Conservation (phyloP, 2,113 vertebrate species). For the Nettapus auritus region DNA sequence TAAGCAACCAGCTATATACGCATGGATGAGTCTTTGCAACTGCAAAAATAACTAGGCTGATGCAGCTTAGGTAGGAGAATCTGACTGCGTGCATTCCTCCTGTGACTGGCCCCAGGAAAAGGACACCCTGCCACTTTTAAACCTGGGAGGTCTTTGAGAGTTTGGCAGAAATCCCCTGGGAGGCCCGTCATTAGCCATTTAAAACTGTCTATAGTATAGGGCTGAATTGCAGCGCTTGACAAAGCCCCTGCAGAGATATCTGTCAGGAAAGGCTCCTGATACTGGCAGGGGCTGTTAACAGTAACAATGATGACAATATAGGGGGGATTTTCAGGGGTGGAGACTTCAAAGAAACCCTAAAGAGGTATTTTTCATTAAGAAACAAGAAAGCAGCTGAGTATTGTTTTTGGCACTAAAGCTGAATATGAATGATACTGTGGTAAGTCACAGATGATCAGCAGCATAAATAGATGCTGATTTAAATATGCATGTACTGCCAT, state of each 20-base stretch:
- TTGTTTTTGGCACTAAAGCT: constrained; percentile 22
- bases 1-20: background rate
- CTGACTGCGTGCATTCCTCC: constrained; percentile 49
- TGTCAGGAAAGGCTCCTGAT: constrained; percentile 45
- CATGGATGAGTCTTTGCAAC: constrained; percentile 62
- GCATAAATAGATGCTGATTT: background rate
- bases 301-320: constrained; percentile 58
- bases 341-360: constrained; percentile 63
- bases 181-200: constrained; percentile 59
- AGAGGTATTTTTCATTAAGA: constrained; percentile 65
- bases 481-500: background rate
- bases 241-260: constrained; percentile 40
- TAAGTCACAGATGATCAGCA: background rate
- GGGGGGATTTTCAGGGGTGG: constrained; percentile 12
- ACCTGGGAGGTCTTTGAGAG: constrained; percentile 69
- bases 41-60: constrained; percentile 31
- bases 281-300: constrained; percentile 48
- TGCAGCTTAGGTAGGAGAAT: constrained; percentile 64
- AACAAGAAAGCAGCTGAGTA: constrained; percentile 50
- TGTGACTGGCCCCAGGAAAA: constrained; percentile 44
- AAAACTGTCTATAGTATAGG: background rate
- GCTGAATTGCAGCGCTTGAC: constrained; percentile 10
- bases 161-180: constrained; percentile 43
- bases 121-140: constrained; percentile 56
- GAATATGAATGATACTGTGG: constrained; percentile 23